A percentile compares a stretch with the other conserved stretches of the same genome.
Evolutionary conservation across 1,140 invertebrate genomes (phyloP).

Genomic region (Steinernema khuongi): DNA sequence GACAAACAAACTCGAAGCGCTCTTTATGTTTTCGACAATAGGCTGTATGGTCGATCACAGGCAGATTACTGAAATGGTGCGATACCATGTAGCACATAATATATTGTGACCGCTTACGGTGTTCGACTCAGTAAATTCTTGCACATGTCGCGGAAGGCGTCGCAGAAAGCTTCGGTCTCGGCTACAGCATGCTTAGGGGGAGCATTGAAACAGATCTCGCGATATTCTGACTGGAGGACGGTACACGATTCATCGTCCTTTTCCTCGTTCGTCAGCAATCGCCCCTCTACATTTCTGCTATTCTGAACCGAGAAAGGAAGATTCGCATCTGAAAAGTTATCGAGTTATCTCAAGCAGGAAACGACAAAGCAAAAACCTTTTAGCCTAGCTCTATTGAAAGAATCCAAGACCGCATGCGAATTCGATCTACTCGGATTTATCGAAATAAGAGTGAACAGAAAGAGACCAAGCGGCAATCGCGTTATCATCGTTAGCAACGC

Average conservation of each 20-base stretch:
- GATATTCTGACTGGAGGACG: neutral
- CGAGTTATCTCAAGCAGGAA: no score
- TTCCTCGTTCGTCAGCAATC: neutral
- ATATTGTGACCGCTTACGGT: neutral
- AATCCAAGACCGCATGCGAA: neutral
- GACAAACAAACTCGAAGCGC: constrained; percentile 34
- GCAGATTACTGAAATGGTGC: constrained; percentile 26
- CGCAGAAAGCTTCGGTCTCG: constrained; percentile 25
- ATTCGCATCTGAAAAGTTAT: constrained; percentile 6
- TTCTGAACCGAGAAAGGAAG: neutral
- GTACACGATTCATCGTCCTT: neutral
- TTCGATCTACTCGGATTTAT: neutral
- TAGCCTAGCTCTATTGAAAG: neutral
- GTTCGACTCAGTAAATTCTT: neutral
- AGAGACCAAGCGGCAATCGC: neutral
- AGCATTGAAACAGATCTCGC: constrained; percentile 1
- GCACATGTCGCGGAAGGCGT: constrained; percentile 35
- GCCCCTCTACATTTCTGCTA: neutral
- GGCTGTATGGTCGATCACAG: constrained; percentile 28
- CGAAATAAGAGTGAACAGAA: neutral
- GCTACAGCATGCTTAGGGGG: neutral
- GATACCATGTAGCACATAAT: neutral
- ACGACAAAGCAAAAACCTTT: no score
- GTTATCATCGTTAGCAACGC: neutral
- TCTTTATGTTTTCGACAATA: constrained; percentile 34